Evolutionary conservation across 2,797 vertebrate species (phyloP).

Genomic region (Lycodopsis pacificus): DNA sequence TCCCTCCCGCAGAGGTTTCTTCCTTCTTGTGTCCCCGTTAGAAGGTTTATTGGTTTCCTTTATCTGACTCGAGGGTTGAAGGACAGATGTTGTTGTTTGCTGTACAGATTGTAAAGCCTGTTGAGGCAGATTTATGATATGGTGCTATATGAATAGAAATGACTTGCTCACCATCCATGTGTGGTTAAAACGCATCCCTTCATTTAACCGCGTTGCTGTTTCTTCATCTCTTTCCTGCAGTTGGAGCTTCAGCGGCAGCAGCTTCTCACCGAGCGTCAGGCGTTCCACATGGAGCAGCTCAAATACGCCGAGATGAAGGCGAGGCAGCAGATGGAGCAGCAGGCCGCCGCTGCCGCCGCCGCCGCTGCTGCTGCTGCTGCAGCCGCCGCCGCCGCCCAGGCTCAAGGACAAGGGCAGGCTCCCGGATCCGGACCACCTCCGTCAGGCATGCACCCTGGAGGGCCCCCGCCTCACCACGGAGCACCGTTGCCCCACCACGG

Average conservation of each 20-base stretch:
- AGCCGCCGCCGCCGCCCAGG: slow-evolving; percentile 74
- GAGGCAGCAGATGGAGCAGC: slow-evolving; percentile 96
- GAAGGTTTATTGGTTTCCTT: no score
- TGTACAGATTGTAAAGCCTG: no score
- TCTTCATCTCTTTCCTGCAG: slow-evolving; percentile 67
- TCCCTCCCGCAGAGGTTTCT: neutral
- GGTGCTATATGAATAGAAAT: no score
- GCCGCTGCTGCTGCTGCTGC: slow-evolving; percentile 74
- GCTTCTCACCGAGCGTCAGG: slow-evolving; percentile 95
- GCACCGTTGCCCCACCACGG: slow-evolving; percentile 77
- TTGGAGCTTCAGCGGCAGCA: slow-evolving; percentile 97
- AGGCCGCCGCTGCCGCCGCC: slow-evolving; percentile 79
- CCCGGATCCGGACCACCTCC: slow-evolving; percentile 74
- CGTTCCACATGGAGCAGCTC: slow-evolving; percentile 99
- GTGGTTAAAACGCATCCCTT: neutral
- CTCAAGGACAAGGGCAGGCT: slow-evolving; percentile 78
- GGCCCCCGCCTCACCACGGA: slow-evolving; percentile 77
- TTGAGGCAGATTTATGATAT: no score
- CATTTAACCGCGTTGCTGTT: neutral
- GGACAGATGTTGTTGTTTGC: neutral
- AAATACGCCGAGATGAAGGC: slow-evolving; percentile 96
- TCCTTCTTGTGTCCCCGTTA: no score
- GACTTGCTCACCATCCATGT: neutral
- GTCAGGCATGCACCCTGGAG: slow-evolving; percentile 83
- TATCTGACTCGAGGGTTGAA: neutral